These are phyloP conservation scores for Hyperoplus immaculatus DNA, from an alignment of 2,797 vertebrate genomes.

Conservation along the genomic window DNA sequence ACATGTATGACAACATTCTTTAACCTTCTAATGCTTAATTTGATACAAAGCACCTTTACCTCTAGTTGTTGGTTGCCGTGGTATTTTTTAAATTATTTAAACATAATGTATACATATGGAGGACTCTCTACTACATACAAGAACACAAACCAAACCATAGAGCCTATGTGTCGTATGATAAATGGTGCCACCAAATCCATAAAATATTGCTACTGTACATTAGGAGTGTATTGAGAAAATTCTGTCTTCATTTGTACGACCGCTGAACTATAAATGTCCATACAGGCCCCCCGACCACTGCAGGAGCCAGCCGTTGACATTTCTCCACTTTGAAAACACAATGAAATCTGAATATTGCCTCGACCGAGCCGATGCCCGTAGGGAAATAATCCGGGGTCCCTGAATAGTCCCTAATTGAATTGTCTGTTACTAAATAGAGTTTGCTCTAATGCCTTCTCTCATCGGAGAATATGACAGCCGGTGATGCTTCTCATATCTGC, in stretches of 20 bases:
- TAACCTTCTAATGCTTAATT: not conserved
- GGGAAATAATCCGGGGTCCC: conserved; percentile 89
- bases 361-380: conserved; percentile 80
- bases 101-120: conserved; percentile 28
- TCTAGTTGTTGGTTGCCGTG: not conserved
- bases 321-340: conserved; percentile 87
- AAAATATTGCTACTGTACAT: conserved; percentile 82
- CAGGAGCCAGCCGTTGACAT: conserved; percentile 80
- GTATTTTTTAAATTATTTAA: conserved; percentile 20
- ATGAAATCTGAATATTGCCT: conserved; percentile 90
- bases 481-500: conserved; percentile 87
- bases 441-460: conserved; percentile 92
- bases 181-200: conserved; percentile 68
- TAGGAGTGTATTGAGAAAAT: conserved; percentile 77
- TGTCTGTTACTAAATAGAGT: conserved; percentile 94
- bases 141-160: conserved; percentile 54
- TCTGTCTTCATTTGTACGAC: conserved; percentile 85
- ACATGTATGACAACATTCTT: not conserved
- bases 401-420: conserved; percentile 95
- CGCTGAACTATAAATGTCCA: conserved; percentile 81
- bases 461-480: conserved; percentile 91
- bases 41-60: not conserved
- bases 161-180: conserved; percentile 62
- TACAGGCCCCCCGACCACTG: conserved; percentile 76
- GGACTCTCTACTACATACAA: conserved; percentile 13